Evolutionary conservation across 1,140 invertebrate species (phyloP), one percentile per base, ranked within the genome.

Genomic region (Papilio glaucus): DNA sequence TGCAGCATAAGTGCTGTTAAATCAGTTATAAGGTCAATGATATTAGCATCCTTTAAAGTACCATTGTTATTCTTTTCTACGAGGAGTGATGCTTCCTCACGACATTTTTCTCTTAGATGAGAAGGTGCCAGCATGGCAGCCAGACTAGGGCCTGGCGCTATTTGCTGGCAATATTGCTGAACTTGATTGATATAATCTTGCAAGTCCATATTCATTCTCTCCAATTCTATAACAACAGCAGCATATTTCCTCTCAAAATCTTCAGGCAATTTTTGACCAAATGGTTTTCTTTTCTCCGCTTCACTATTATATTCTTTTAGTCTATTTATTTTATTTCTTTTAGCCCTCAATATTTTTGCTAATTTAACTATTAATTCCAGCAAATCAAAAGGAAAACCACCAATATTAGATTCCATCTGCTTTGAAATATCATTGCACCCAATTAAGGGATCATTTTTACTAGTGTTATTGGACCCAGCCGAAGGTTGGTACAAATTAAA

Each of bases 211-310:
- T 99, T 99, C 88, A 99, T 95, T 79, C 96, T 96, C 83, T 99
- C 98, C 71, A 99, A 94, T 76, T 98, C 97, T 62, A 99, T 95
- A 1, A 99, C 96, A 80, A 97, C 95, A 29, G 95, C 95, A 9
- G 98, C 98, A 93, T 99, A 99, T 85, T 95, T 95, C 80, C 96
- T 95, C 89, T 98, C 97, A 90, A 99, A 99, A 81, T 98, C 98
- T 62, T 97, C 95, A 10, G 96, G 94, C 71, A 98, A 94, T 63
- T 94, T 93, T 83, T 97, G 95, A 24, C 96, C 96, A 88, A 97
- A 97, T 5, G 97, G 97, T 85, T 96, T 95, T 79, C 96, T 95
- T 90, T 97, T 97, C 90, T 99, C 98, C 13, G 97, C 98, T 87
- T 98, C 96, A 74, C 96, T 95, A 85, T 99, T 99, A 96, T 99